Base-by-base conservation (phyloP, 2,797 vertebrate species). In the Oryzias sinensis region DNA sequence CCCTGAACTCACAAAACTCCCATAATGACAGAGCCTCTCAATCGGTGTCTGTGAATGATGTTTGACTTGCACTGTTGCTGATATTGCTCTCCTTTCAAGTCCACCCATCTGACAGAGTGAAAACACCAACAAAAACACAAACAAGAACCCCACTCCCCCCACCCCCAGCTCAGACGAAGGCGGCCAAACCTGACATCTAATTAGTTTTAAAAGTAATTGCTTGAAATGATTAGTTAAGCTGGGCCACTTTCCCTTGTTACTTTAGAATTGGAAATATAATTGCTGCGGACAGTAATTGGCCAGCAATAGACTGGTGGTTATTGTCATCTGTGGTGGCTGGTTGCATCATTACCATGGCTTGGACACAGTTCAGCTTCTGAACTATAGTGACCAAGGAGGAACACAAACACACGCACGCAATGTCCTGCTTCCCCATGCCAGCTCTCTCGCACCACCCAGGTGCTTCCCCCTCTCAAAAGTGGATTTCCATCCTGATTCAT, bases 161-260 rank as follows among this genome's bases (percentile, higher is more conserved):
- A 29, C 65, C 58, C 41, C 27, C 15, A 83, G 77, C 80, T 80
- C 78, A 74, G 72, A 74, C 86, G 85, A 74, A 70, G 84, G 88
- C 73, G 83, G 78, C 83, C 72, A 77, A 86, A 80, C 77, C 82
- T 87, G 85, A 88, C 86, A 82, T 87, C 78, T 87, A 91, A 91
- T 91, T 91, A 83, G 84, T 90, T 92, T 90, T 89, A 86, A 90
- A 92, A 90, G 89, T 90, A 92, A 91, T 91, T 91, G 87, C 89
- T 91, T 56, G 88, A 90, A 90, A 91, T 91, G 88, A 91, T 92
- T 90, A 90, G 86, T 90, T 89, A 88, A 91, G 88, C 84, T 89
- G 85, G 85, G 86, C 81, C 89, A 88, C 87, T 89, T 86, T 90
- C 80, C 81, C 81, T 76, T 62, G 85, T 90, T 90, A 88, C 84